These are phyloP conservation scores for Pteromalus puparum DNA, from an alignment of 1,140 invertebrate species.

Conservation along the genomic window DNA sequence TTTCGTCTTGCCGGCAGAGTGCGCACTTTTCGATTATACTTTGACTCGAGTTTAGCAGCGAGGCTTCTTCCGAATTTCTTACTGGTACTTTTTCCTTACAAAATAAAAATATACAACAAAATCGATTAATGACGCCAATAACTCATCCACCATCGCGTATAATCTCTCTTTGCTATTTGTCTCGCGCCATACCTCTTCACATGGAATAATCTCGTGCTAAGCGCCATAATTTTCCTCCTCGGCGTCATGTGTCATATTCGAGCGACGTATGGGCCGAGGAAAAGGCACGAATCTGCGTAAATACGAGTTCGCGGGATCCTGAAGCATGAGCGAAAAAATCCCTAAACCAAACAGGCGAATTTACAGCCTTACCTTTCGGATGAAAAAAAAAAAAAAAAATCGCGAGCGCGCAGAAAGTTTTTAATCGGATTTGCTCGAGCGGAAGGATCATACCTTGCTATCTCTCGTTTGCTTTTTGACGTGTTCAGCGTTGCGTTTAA, in stretches of 20 bases:
- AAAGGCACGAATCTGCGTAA: constrained; percentile 15
- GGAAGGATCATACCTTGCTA: constrained; percentile 16
- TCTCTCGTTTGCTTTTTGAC: neutral
- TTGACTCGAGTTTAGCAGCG: neutral
- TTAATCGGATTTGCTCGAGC: constrained; percentile 68
- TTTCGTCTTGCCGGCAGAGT: constrained; percentile 10
- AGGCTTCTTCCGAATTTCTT: constrained; percentile 18
- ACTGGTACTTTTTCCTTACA: neutral
- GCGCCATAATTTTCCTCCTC: constrained; percentile 22
- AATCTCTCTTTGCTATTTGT: constrained; percentile 8
- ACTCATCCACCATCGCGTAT: neutral
- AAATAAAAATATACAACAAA: neutral
- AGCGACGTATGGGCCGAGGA: neutral
- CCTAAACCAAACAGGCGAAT: constrained; percentile 70
- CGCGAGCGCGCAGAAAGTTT: constrained; percentile 56
- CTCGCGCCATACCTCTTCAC: neutral
- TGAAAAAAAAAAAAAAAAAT: constrained; percentile 44
- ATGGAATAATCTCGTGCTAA: constrained; percentile 1
- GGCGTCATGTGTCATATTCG: neutral
- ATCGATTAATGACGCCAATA: neutral
- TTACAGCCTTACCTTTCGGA: constrained; percentile 71
- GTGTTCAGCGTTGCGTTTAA: neutral
- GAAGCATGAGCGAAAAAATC: constrained; percentile 70
- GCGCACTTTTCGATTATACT: constrained; percentile 34
- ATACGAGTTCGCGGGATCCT: constrained; percentile 53